A percentile compares a stretch with the other conserved stretches of the same genome.
These are phyloP conservation scores for Bolborhynchus lineola DNA, from an alignment of 2,113 vertebrate species.

Conservation along the genomic window DNA sequence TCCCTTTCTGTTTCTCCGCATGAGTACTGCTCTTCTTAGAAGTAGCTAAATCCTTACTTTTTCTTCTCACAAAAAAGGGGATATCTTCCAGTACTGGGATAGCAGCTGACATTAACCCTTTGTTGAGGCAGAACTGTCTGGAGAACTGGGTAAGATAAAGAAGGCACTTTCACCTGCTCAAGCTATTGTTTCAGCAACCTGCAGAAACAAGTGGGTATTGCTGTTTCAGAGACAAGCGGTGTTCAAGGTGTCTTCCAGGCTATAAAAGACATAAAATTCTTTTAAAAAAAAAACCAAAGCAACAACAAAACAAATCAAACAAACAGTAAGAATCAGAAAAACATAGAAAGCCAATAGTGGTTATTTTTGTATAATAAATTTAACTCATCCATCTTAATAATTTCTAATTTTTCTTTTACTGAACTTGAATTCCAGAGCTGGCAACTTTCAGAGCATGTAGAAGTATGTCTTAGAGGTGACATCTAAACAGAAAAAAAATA, in stretches of 20 bases:
- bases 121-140: background rate
- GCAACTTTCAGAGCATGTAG: background rate
- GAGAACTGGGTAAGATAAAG: background rate
- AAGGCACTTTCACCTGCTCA: background rate
- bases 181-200: background rate
- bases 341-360: background rate
- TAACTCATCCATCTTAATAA: background rate
- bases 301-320: background rate
- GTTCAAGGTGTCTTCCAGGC: background rate
- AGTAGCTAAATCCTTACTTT: background rate
- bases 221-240: background rate
- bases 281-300: background rate
- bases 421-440: background rate
- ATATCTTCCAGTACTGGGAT: background rate
- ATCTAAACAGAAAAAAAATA: background rate
- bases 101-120: background rate
- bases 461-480: background rate
- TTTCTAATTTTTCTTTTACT: background rate
- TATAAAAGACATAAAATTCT: background rate
- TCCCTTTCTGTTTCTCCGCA: background rate
- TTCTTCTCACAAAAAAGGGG: background rate
- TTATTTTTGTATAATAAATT: background rate
- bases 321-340: background rate
- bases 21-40: background rate
- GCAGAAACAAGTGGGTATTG: background rate